Evolutionary conservation across 2,888 invertebrate genomes (phyloP).

Genomic region (Tanypteryx hageni): DNA sequence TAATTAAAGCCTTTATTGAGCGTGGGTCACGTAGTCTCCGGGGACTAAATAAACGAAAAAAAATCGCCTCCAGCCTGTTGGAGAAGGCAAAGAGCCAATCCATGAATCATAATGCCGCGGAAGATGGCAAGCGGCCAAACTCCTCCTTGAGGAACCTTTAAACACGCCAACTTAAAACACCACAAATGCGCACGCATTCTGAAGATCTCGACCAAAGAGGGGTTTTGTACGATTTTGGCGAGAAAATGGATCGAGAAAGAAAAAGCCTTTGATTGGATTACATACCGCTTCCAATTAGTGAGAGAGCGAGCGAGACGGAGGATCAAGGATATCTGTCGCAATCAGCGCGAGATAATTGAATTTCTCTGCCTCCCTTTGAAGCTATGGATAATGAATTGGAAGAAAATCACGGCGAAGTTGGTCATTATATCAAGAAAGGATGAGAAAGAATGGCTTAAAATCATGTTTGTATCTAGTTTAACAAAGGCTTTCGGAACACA

Average conservation of each 20-base stretch:
- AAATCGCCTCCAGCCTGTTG: slow-evolving; percentile 32
- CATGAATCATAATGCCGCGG: neutral
- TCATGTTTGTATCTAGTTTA: too few relatives aligned
- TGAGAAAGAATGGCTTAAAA: too few relatives aligned
- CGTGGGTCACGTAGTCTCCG: neutral
- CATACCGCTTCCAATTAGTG: neutral
- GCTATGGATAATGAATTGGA: neutral
- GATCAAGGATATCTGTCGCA: neutral
- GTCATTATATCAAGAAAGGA: too few relatives aligned
- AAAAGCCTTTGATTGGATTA: neutral
- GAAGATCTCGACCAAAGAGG: neutral
- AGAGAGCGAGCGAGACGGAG: neutral
- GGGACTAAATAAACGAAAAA: slow-evolving; percentile 7
- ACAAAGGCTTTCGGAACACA: too few relatives aligned
- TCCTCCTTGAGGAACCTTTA: neutral
- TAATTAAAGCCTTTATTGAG: neutral
- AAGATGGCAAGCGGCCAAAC: neutral
- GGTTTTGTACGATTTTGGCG: neutral
- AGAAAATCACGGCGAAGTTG: too few relatives aligned
- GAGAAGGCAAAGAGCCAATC: neutral
- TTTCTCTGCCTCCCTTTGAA: neutral
- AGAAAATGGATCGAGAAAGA: neutral
- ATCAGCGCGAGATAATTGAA: neutral
- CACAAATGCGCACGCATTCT: neutral
- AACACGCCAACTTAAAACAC: neutral